Base-by-base conservation (phyloP, 2,113 vertebrate species). In the Hemiprocne comata region DNA sequence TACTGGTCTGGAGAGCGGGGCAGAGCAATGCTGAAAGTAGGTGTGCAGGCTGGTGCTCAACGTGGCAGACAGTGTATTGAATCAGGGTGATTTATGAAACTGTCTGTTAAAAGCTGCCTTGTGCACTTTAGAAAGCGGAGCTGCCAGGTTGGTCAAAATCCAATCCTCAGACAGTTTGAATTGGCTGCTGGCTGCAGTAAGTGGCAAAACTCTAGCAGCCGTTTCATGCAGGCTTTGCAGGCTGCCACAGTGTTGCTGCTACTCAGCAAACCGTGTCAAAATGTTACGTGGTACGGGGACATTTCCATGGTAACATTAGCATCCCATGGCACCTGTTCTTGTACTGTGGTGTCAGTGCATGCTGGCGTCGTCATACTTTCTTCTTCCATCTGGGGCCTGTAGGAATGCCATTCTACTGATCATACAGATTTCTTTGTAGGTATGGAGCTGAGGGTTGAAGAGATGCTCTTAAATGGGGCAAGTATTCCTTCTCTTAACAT, bases 291-390 rank as follows among this genome's bases (percentile, higher is more conserved):
- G 8, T 69, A 28, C 13, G 93, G 94, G 95, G 96, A 96, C 96
- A 93, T 96, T 85, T 5, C 97, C 96, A 97, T 97, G 96, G 97
- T 60, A 97, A 97, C 95, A 26, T 77, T 46, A 85, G 94, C 95
- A 96, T 97, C 97, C 95, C 95, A 62, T 86, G 94, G 55, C 91
- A 96, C 65, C 73, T 21, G 0, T 26, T 72, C 84, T 57, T 6
- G 14, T 75, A 3, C 87, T 33, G 89, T 20, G 13, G 25, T 74
- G 93, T 90, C 57, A n/a, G 94, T 12, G 67, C 69, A 3, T 17
- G 75, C 94, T 93, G 87, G 8, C 54, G 1, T 21, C 5, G 0
- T 4, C 28, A 38, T 34, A 8, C 77, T 75, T 62, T 24, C 81
- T 77, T 42, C 60, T 44, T 95, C 87, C 95, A 85, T 88, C 90